phyloP scores from a whole-genome alignment of 2,113 vertebrate species.

The Chinchilla lanigera region DNA sequence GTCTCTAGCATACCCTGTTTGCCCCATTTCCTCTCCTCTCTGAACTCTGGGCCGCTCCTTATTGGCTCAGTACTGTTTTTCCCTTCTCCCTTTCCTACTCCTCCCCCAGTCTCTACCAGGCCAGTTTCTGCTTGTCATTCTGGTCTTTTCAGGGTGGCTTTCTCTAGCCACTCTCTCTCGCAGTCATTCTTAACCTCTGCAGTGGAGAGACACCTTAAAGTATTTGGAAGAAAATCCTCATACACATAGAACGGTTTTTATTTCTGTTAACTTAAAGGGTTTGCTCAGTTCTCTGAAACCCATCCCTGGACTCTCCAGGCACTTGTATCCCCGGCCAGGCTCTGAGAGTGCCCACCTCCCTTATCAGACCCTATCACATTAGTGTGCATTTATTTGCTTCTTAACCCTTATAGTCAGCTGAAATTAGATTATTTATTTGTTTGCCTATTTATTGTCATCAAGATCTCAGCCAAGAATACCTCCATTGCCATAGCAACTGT shows the following conservation, averaged over 20 bases:
- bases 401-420: neutral
- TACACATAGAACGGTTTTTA: neutral
- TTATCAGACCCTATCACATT: neutral
- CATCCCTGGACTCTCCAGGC: neutral
- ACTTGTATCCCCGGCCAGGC: too few species aligned
- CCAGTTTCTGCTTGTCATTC: neutral
- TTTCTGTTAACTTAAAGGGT: neutral
- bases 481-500: slow-evolving; percentile 58
- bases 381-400: neutral
- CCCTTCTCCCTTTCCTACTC: rapidly evolving
- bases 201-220: neutral
- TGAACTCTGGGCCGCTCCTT: neutral
- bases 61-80: neutral
- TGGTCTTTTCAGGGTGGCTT: neutral
- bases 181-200: neutral
- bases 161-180: neutral
- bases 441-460: slow-evolving; percentile 39
- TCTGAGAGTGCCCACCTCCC: neutral
- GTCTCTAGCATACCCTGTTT: neutral
- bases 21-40: neutral
- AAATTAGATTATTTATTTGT: slow-evolving; percentile 18
- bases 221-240: neutral
- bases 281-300: neutral
- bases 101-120: neutral
- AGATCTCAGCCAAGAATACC: slow-evolving; percentile 38